Conservation (phyloP, 2,797 vertebrate genomes). For the Phaenicophaeus curvirostris region DNA sequence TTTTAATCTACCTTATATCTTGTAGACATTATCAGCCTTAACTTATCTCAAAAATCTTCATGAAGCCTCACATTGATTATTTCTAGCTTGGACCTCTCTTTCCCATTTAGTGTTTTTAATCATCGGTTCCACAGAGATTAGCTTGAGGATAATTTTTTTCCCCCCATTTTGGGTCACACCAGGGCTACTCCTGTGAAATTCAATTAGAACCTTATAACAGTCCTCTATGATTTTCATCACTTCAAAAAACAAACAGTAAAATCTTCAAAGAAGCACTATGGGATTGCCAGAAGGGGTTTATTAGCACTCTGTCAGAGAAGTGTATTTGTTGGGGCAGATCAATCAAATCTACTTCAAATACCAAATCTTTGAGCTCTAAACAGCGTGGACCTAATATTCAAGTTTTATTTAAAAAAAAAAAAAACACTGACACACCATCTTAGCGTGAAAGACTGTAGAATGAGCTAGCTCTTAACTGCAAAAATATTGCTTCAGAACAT, state of each 20-base stretch:
- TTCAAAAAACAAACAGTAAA: slow-evolving; percentile 75
- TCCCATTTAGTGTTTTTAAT: slow-evolving; percentile 59
- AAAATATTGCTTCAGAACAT: slow-evolving; percentile 23
- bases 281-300: slow-evolving; percentile 67
- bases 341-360: slow-evolving; percentile 73
- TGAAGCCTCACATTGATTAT: slow-evolving; percentile 64
- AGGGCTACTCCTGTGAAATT: slow-evolving; percentile 78
- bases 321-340: slow-evolving; percentile 70
- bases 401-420: not conserved
- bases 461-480: not conserved
- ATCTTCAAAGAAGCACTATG: slow-evolving; percentile 73
- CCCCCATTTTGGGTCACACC: slow-evolving; percentile 65
- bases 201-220: slow-evolving; percentile 79
- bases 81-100: slow-evolving; percentile 49
- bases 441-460: slow-evolving; percentile 3
- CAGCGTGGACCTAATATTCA: slow-evolving; percentile 22
- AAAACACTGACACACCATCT: not conserved
- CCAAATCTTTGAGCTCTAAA: slow-evolving; percentile 48
- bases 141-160: slow-evolving; percentile 35
- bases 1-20: slow-evolving; percentile 61
- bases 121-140: slow-evolving; percentile 53
- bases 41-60: slow-evolving; percentile 73
- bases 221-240: slow-evolving; percentile 73
- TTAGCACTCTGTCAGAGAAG: slow-evolving; percentile 78
- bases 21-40: slow-evolving; percentile 59